Percentiles rank a stretch among this genome's conserved stretches.
These are phyloP conservation scores for Micronycteris hirsuta DNA, from an alignment of 2,113 vertebrate genomes.

Conservation along the genomic window DNA sequence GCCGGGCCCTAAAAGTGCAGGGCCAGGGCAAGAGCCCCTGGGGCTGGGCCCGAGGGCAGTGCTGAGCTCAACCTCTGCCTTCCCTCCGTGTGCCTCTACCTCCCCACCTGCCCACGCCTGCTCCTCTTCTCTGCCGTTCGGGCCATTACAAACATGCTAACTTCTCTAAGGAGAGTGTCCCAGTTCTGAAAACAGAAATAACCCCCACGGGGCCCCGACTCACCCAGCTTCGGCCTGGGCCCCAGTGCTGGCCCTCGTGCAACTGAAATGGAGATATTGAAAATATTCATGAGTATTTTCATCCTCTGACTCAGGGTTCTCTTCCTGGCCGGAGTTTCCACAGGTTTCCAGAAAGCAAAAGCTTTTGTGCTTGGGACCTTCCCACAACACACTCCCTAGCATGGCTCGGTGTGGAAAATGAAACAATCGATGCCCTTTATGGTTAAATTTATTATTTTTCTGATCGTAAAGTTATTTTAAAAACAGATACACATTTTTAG, in stretches of 20 bases:
- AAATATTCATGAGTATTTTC: neutral
- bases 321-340: neutral
- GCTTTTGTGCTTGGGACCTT: neutral
- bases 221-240: neutral
- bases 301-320: neutral
- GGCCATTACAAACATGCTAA: neutral
- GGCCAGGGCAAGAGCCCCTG: neutral
- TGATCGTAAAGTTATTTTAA: neutral
- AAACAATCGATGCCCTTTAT: neutral
- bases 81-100: neutral
- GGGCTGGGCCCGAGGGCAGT: neutral
- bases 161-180: neutral
- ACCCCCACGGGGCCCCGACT: neutral
- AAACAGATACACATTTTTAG: neutral
- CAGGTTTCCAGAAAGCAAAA: neutral
- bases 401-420: neutral
- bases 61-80: neutral
- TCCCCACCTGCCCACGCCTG: fast-evolving
- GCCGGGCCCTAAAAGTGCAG: neutral
- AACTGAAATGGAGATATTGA: neutral
- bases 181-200: neutral
- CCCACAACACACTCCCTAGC: neutral
- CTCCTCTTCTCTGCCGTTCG: fast-evolving
- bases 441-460: neutral
- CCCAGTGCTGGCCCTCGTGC: neutral